Percentiles rank a stretch among this genome's conserved stretches.
These are phyloP conservation scores for Centropristis striata DNA, from an alignment of 2,113 vertebrate species.

Conservation along the genomic window DNA sequence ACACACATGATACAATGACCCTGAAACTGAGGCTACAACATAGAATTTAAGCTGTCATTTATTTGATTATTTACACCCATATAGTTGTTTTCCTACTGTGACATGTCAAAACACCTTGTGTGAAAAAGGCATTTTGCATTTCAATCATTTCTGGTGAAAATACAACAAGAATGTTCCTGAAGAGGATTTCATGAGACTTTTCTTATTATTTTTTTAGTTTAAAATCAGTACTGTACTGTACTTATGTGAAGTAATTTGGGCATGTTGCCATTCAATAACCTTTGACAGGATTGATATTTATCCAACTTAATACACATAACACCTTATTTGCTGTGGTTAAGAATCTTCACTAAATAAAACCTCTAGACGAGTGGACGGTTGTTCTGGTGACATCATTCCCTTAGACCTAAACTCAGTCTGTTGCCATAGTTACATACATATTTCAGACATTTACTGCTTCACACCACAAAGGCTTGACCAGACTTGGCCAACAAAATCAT, in stretches of 20 bases:
- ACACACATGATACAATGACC: background rate
- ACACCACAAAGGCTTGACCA: conserved; percentile 11
- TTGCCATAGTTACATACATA: conserved; percentile 45
- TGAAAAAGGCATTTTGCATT: background rate
- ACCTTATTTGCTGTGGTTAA: background rate
- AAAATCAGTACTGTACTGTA: too few relatives aligned
- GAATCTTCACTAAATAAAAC: background rate
- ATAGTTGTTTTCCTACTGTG: background rate
- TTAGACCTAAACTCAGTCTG: conserved; percentile 27
- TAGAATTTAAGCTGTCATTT: background rate
- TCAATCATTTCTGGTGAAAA: background rate
- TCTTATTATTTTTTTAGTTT: too few relatives aligned
- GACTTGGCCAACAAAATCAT: conserved; percentile 12
- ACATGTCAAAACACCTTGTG: background rate
- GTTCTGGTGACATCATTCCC: background rate
- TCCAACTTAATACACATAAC: too few relatives aligned
- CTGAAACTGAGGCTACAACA: background rate
- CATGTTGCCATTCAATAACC: background rate
- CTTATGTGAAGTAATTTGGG: too few relatives aligned
- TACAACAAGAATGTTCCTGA: background rate
- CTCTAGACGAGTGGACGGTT: background rate
- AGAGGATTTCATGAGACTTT: background rate
- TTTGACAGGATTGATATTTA: background rate
- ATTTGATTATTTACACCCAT: background rate
- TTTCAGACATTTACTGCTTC: conserved; percentile 9